These are phyloP conservation scores for Drosophila monieri DNA, from an alignment of 2,888 invertebrate genomes.

Conservation along the genomic window DNA sequence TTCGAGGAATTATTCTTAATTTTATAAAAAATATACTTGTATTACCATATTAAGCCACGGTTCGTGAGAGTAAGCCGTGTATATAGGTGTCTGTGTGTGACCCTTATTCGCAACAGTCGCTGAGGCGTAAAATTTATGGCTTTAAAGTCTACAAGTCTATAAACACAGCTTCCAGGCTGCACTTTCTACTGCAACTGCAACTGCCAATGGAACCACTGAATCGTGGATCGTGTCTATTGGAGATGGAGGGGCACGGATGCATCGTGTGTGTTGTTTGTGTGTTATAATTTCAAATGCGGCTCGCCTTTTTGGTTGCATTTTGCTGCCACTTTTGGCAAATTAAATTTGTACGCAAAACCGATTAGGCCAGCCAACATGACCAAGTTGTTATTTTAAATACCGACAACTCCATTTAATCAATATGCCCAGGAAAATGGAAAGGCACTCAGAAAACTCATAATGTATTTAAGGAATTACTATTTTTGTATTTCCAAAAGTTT, in stretches of 20 bases:
- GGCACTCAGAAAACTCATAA: conserved; percentile 24
- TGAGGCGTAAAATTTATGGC: conserved; percentile 80
- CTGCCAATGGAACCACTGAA: conserved; percentile 30
- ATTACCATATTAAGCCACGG: conserved; percentile 12
- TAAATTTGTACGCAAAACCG: conserved; percentile 80
- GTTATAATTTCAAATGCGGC: conserved; percentile 76
- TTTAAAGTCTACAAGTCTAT: conserved; percentile 78
- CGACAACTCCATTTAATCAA: conserved; percentile 79
- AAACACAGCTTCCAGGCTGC: conserved; percentile 78
- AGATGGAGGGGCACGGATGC: conserved; percentile 14
- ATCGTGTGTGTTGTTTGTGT: conserved; percentile 54
- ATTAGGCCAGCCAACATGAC: conserved; percentile 76
- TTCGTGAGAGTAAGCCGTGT: conserved; percentile 21
- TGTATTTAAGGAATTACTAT: background rate
- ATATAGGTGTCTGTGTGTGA: conserved; percentile 61
- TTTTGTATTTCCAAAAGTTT: too few species aligned
- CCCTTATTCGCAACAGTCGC: conserved; percentile 76
- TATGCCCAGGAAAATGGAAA: conserved; percentile 53
- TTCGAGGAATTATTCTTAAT: background rate
- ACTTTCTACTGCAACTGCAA: conserved; percentile 68
- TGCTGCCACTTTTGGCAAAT: conserved; percentile 79
- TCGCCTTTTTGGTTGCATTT: conserved; percentile 76
- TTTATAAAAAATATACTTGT: background rate
- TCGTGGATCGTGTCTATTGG: conserved; percentile 48
- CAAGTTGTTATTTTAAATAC: conserved; percentile 80